Conservation (phyloP, 1,140 invertebrate species). For the Centruroides sculpturatus region DNA sequence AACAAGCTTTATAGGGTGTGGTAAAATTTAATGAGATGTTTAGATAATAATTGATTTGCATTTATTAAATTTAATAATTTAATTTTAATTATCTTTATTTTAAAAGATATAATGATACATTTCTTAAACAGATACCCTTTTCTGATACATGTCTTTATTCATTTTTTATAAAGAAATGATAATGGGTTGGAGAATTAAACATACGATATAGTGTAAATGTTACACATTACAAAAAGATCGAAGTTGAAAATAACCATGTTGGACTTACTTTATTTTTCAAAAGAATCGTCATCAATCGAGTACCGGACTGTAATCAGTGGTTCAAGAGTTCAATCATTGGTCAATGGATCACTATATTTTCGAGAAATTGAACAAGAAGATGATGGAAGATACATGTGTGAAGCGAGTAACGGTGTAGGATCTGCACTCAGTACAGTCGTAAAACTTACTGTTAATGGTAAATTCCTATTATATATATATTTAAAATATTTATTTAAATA, state of each 20-base stretch:
- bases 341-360: conserved; percentile 16
- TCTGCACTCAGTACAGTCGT: conserved; percentile 31
- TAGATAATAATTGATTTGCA: too few relatives aligned
- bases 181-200: neutral
- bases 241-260: neutral
- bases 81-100: too few relatives aligned
- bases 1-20: too few relatives aligned
- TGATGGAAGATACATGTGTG: conserved; percentile 34
- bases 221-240: neutral
- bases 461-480: neutral
- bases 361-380: conserved; percentile 17
- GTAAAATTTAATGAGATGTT: too few relatives aligned
- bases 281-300: neutral
- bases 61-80: too few relatives aligned
- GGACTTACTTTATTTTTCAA: neutral
- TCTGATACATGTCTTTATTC: too few relatives aligned
- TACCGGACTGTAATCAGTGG: conserved; percentile 16
- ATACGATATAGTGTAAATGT: neutral
- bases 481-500: neutral
- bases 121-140: too few relatives aligned
- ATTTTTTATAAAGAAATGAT: too few relatives aligned
- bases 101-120: too few relatives aligned
- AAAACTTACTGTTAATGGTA: conserved; percentile 28
- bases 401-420: conserved; percentile 34
- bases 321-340: conserved; percentile 13